phyloP scores from a whole-genome alignment of 2,888 invertebrate species.

The Idaea straminata region DNA sequence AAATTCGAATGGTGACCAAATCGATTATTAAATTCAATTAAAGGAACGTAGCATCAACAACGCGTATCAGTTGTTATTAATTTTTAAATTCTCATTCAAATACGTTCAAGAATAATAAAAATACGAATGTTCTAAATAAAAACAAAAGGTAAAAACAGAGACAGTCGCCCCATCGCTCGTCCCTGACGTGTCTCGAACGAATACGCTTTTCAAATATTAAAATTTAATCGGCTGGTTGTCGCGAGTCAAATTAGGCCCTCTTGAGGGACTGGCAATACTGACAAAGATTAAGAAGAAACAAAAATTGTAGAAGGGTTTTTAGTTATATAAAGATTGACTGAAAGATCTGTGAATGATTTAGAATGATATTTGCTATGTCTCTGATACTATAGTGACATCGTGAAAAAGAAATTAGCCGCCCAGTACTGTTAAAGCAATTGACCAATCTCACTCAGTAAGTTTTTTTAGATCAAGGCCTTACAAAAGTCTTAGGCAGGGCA shows the following conservation, averaged over 20 bases:
- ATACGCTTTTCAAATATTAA: slow-evolving; percentile 79
- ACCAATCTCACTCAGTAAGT: too few relatives aligned
- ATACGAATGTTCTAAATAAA: slow-evolving; percentile 6
- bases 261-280: slow-evolving; percentile 54
- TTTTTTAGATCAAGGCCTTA: too few relatives aligned
- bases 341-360: too few relatives aligned
- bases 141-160: slow-evolving; percentile 53
- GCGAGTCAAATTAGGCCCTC: slow-evolving; percentile 79
- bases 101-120: slow-evolving; percentile 28
- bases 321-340: neutral
- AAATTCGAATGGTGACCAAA: neutral
- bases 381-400: too few relatives aligned
- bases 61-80: neutral
- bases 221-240: slow-evolving; percentile 81
- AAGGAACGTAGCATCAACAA: neutral
- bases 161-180: slow-evolving; percentile 60
- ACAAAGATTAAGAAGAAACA: slow-evolving; percentile 20
- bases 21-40: neutral
- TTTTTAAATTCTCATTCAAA: slow-evolving; percentile 1
- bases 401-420: too few relatives aligned
- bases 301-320: neutral
- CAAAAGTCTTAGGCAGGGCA: too few relatives aligned
- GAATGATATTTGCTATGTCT: too few relatives aligned
- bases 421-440: too few relatives aligned
- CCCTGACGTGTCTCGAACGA: slow-evolving; percentile 51